Conservation (phyloP, 2,113 vertebrate genomes). For the Gymnorhina tibicen region DNA sequence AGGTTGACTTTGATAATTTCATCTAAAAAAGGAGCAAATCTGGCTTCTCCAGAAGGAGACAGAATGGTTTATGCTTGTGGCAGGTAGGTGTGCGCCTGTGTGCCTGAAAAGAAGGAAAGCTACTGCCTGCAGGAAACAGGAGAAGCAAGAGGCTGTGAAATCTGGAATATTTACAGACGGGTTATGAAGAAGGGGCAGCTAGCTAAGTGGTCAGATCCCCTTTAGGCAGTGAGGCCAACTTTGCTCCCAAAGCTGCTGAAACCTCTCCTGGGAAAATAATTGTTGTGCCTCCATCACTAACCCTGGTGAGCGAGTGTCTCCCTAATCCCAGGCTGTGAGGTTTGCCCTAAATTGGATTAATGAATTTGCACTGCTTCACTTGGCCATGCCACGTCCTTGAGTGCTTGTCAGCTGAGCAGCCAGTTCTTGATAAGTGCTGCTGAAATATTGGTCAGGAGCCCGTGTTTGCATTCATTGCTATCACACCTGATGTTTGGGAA, state of each 20-base stretch:
- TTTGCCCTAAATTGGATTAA: not conserved
- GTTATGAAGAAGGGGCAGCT: not conserved
- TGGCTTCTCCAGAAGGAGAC: not conserved
- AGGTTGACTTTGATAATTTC: not conserved
- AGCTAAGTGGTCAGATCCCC: not conserved
- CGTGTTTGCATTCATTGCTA: not conserved
- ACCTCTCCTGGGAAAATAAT: not conserved
- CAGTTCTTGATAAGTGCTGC: not conserved
- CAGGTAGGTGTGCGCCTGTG: not conserved
- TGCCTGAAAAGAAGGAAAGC: not conserved
- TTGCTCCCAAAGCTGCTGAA: not conserved
- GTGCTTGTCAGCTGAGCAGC: not conserved
- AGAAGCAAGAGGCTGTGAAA: not conserved
- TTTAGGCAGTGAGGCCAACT: not conserved
- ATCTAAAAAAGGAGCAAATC: not conserved
- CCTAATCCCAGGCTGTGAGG: not conserved
- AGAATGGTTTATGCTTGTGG: not conserved
- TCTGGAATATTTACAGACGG: not conserved
- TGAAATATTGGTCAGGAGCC: not conserved
- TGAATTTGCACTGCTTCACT: not conserved
- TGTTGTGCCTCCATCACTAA: not conserved
- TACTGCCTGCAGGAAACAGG: not conserved
- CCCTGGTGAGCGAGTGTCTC: not conserved
- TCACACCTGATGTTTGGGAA: not conserved
- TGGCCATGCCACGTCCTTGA: rapidly evolving